Percentiles rank a stretch among this genome's conserved stretches.
These are phyloP conservation scores for Alfaro cultratus DNA, from an alignment of 2,797 vertebrate genomes.

Conservation along the genomic window DNA sequence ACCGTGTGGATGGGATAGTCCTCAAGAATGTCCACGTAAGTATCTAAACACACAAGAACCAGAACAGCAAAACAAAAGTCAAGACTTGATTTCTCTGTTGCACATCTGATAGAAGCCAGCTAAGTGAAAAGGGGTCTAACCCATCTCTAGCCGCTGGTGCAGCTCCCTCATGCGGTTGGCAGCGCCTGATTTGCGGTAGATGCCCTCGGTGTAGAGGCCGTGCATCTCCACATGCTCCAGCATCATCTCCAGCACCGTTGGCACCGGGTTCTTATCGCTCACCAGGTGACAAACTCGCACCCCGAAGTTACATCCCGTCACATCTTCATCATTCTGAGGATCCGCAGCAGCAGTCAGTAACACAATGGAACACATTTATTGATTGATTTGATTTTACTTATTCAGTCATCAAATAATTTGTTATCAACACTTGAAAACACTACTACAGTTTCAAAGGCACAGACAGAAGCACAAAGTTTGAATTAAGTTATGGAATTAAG, in stretches of 20 bases:
- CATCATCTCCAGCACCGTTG: constrained; percentile 93
- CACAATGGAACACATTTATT: no score
- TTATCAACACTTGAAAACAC: no score
- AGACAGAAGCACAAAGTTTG: no score
- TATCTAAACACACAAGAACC: constrained; percentile 77
- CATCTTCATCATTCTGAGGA: constrained; percentile 85
- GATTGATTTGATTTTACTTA: no score
- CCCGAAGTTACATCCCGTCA: constrained; percentile 86
- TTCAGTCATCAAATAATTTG: no score
- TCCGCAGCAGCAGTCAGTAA: constrained; percentile 5
- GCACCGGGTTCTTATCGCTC: constrained; percentile 88
- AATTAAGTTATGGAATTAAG: no score
- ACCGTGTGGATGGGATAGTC: constrained; percentile 96
- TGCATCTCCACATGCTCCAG: constrained; percentile 97
- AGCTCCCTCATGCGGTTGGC: constrained; percentile 96
- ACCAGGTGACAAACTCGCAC: constrained; percentile 87
- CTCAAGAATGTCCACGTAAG: constrained; percentile 86
- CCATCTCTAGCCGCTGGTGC: constrained; percentile 89
- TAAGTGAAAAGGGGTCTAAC: constrained; percentile 60
- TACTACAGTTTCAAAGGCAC: no score
- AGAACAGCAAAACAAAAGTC: neutral
- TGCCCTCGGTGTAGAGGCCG: constrained; percentile 96
- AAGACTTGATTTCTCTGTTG: neutral
- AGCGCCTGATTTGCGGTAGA: constrained; percentile 97
- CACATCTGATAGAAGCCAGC: neutral